These are phyloP conservation scores for Hipparchia sbordonii DNA, from an alignment of 2,888 invertebrate species.

Conservation along the genomic window DNA sequence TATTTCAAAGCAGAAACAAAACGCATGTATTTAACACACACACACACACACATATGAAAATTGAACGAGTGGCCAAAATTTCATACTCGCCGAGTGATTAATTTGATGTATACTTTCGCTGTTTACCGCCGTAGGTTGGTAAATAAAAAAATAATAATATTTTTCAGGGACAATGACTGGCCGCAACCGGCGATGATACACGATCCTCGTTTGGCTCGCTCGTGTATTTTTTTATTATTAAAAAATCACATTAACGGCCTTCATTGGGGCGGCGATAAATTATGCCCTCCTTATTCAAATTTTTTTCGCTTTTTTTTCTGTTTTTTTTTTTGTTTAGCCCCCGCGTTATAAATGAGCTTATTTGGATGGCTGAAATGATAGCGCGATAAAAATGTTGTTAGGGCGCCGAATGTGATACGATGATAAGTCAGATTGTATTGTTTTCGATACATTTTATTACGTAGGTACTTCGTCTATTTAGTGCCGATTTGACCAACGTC, in stretches of 20 bases:
- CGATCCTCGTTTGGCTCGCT: slow-evolving; percentile 79
- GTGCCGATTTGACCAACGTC: too few relatives aligned
- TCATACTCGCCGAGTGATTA: slow-evolving; percentile 59
- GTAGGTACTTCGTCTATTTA: background rate
- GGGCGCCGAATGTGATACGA: background rate
- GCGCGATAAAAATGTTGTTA: slow-evolving; percentile 69
- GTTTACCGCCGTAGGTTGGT: slow-evolving; percentile 57
- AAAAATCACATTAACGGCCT: slow-evolving; percentile 83
- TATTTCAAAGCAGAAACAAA: slow-evolving; percentile 27
- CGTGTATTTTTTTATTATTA: slow-evolving; percentile 77
- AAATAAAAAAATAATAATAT: slow-evolving; percentile 63
- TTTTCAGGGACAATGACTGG: slow-evolving; percentile 79
- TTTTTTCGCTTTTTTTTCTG: slow-evolving; percentile 67
- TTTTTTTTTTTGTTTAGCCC: slow-evolving; percentile 69
- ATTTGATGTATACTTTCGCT: slow-evolving; percentile 69
- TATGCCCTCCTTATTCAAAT: slow-evolving; percentile 83
- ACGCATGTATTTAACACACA: slow-evolving; percentile 33
- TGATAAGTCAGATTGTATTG: background rate
- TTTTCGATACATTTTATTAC: background rate
- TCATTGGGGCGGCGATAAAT: slow-evolving; percentile 83
- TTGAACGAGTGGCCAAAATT: slow-evolving; percentile 47
- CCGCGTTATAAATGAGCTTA: slow-evolving; percentile 82
- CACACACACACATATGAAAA: slow-evolving; percentile 18
- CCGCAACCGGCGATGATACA: slow-evolving; percentile 79
- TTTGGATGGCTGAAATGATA: slow-evolving; percentile 78